Base-by-base conservation (phyloP, 2,797 vertebrate genomes). In the Yasuhikotakia modesta region DNA sequence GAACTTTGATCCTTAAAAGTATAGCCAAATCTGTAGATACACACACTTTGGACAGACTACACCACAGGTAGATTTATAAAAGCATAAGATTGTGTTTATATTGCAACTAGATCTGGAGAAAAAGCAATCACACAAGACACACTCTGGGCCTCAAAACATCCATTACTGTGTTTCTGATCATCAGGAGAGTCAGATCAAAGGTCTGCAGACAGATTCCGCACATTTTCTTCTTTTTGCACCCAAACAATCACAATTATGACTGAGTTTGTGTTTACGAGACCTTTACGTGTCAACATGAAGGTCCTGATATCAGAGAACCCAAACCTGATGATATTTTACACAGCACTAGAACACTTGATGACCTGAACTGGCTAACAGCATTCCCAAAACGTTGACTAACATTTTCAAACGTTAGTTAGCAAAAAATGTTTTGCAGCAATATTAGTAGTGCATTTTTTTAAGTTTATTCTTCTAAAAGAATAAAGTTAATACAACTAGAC, bases 211-310 rank as follows among this genome's bases (percentile, higher is more conserved):
- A 57, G n/a, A 22, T 76, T 46, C 57, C 24, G 53, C 19, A 48
- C 69, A 57, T 5, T 71, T 19, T 68, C 22, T 2, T 76, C 78
- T 60, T 72, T 73, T 39, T 21, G 19, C 78, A 67, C 63, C 71
- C 68, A 82, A 78, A 73, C 75, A 84, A 80, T 73, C 57, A 76
- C 67, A 63, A 43, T 72, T 75, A 63, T 80, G 80, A 75, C 70
- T 13, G 13, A 39, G 27, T 68, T 78, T 57, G 27, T 58, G 84
- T 80, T 82, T 80, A 65, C 24, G 11, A 65, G 71, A 57, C 32
- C 52, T 21, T 22, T 46, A n/a, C 53, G 30, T 60, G 17, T 58
- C 53, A 70, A 21, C 57, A 46, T n/a, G 57, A 78, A 72, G 74
- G 61, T 13, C 53, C 67, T 17, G 11, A 76, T 71, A 77, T 70